These are phyloP conservation scores for Trissonchulus latispiculum DNA, from an alignment of 2,888 invertebrate species.

Conservation along the genomic window DNA sequence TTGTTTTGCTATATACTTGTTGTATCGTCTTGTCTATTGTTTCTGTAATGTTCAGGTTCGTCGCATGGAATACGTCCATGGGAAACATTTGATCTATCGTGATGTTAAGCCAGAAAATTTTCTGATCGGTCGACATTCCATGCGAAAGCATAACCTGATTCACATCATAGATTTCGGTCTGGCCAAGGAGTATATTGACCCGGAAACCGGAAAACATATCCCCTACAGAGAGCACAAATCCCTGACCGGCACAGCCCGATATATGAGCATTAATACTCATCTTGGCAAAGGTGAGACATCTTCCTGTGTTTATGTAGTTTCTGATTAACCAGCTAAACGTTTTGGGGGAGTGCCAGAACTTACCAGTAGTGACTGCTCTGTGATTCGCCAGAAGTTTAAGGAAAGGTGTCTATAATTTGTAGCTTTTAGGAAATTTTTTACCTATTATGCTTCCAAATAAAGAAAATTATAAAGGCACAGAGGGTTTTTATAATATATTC, in stretches of 20 bases:
- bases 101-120: slow-evolving; percentile 99
- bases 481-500: too few relatives aligned
- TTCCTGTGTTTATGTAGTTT: slow-evolving; percentile 1
- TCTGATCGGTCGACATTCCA: slow-evolving; percentile 89
- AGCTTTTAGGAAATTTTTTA: too few relatives aligned
- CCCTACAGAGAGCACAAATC: slow-evolving; percentile 99
- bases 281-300: slow-evolving; percentile 73
- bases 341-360: too few relatives aligned
- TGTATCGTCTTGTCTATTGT: too few relatives aligned
- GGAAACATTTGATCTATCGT: slow-evolving; percentile 94
- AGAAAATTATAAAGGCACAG: too few relatives aligned
- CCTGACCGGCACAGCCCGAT: slow-evolving; percentile 96
- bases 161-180: slow-evolving; percentile 99
- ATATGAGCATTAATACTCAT: slow-evolving; percentile 99
- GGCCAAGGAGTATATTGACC: slow-evolving; percentile 99
- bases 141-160: slow-evolving; percentile 94
- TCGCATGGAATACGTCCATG: slow-evolving; percentile 99
- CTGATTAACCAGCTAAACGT: slow-evolving; percentile 13
- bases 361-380: too few relatives aligned
- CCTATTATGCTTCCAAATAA: too few relatives aligned
- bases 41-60: slow-evolving; percentile 62
- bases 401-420: too few relatives aligned
- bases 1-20: too few relatives aligned
- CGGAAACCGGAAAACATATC: slow-evolving; percentile 97
- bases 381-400: too few relatives aligned